phyloP scores from a whole-genome alignment of 2,113 vertebrate species.

The Macaca mulatta region DNA sequence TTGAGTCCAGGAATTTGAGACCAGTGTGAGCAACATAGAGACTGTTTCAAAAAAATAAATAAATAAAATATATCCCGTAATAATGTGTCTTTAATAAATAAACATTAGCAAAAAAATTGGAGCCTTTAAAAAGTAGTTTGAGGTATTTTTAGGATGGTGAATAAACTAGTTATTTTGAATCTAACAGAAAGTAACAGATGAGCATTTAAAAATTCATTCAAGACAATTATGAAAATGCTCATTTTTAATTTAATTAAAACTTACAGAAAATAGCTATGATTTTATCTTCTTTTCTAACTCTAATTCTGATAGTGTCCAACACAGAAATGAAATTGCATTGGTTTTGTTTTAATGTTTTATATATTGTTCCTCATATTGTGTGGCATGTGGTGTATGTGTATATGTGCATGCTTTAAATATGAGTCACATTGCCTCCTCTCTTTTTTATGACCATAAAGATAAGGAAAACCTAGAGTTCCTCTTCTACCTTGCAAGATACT shows the following conservation, averaged over 20 bases:
- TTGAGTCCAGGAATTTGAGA: too few relatives aligned
- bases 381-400: not conserved
- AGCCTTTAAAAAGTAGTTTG: not conserved
- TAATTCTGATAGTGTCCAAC: not conserved
- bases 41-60: too few relatives aligned
- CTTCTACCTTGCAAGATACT: not conserved
- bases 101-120: not conserved
- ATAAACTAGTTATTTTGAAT: not conserved
- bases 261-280: not conserved
- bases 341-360: not conserved
- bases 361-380: not conserved
- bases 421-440: not conserved
- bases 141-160: not conserved
- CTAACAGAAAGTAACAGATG: not conserved
- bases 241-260: slow-evolving; percentile 10
- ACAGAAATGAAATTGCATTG: not conserved
- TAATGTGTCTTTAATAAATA: not conserved
- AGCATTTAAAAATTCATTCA: not conserved
- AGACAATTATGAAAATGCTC: not conserved
- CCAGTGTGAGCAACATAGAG: too few relatives aligned
- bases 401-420: not conserved
- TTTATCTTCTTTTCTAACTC: not conserved
- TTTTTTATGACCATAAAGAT: not conserved
- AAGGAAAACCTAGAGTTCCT: not conserved
- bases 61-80: not conserved